Evolutionary conservation across 2,113 vertebrate species (phyloP), one percentile per base, ranked within the genome.

Genomic region (Phalacrocorax aristotelis): DNA sequence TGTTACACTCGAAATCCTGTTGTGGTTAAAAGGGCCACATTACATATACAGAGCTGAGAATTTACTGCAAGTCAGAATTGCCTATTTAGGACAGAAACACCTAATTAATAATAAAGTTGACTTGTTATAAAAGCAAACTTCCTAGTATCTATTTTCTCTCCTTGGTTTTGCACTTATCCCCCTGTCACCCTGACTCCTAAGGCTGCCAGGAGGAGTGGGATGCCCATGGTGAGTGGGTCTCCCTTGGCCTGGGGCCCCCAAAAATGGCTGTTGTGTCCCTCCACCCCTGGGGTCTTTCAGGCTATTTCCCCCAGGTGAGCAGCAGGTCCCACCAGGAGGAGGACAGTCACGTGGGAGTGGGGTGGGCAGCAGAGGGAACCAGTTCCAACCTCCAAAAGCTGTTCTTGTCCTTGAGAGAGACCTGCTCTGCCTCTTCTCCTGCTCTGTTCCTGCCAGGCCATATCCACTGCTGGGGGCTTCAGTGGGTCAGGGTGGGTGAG

Each of bases 201-300:
- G 22, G 17, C 52, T 78, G 27, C 36, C 7, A 5, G 16, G 4
- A 40, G 11, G 10, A 42, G 3, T 2, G 2, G 14, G 7, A 3
- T 48, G 29, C 3, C n/a, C 15, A 12, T 1, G 2, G 5, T 36
- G 9, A 2, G 6, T 70, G 4, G 3, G 4, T 0, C 1, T 15
- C 5, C 29, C 16, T 68, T 40, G 15, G 9, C 21, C 16, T 44
- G 13, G 4, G 4, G 4, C 13, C 17, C 6, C 42, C 42, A 44
- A 44, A 14, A 44, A 44, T 38, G 1, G 3, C 3, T 68, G 3
- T 42, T 55, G 1, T 74, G 20, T 74, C 11, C 15, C 46, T 27
- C 12, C 5, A 46, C 6, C 3, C 32, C 5, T 32, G 10, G 2
- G 1, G 0, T 83, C 61, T 81, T 57, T 66, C 42, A 90, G 54